These are phyloP conservation scores for Oncorhynchus keta DNA, from an alignment of 2,113 vertebrate genomes.

Conservation along the genomic window DNA sequence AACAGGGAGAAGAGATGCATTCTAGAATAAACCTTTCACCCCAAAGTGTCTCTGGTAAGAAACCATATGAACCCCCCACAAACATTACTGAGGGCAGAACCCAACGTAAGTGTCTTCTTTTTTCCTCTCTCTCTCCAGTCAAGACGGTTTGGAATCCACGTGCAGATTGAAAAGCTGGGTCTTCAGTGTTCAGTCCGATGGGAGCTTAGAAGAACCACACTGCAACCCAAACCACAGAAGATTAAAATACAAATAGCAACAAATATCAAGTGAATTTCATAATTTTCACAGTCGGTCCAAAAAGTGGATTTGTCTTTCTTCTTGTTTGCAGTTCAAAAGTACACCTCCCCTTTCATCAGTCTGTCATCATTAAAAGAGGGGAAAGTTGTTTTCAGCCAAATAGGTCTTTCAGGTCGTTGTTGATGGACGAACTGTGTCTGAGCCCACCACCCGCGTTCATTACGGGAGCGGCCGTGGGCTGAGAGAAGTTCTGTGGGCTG, in stretches of 20 bases:
- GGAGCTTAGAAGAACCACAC: slow-evolving; percentile 15
- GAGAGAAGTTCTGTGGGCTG: slow-evolving; percentile 92
- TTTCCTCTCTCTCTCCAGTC: slow-evolving; percentile 23
- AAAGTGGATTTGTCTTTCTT: background rate
- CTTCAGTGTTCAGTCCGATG: slow-evolving; percentile 30
- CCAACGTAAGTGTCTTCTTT: slow-evolving; percentile 24
- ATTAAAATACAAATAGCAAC: slow-evolving; percentile 37
- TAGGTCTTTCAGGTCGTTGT: slow-evolving; percentile 95
- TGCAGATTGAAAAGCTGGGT: slow-evolving; percentile 20
- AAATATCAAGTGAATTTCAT: slow-evolving; percentile 22
- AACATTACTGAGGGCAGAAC: slow-evolving; percentile 48
- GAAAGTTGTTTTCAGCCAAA: slow-evolving; percentile 82
- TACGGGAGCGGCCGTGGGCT: slow-evolving; percentile 57
- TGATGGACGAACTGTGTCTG: slow-evolving; percentile 85
- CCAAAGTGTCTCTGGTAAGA: slow-evolving; percentile 55
- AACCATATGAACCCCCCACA: slow-evolving; percentile 58
- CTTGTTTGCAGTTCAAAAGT: background rate
- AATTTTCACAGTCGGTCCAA: slow-evolving; percentile 2
- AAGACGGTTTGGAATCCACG: slow-evolving; percentile 48
- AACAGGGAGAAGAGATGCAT: no score
- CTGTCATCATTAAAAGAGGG: background rate
- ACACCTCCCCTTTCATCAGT: background rate
- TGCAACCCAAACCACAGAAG: slow-evolving; percentile 20
- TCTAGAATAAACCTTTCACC: slow-evolving; percentile 2
- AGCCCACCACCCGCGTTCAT: slow-evolving; percentile 71